Evolutionary conservation across 2,888 invertebrate species (phyloP), one percentile per base, ranked within the genome.

Genomic region (Eupithecia vulgata): DNA sequence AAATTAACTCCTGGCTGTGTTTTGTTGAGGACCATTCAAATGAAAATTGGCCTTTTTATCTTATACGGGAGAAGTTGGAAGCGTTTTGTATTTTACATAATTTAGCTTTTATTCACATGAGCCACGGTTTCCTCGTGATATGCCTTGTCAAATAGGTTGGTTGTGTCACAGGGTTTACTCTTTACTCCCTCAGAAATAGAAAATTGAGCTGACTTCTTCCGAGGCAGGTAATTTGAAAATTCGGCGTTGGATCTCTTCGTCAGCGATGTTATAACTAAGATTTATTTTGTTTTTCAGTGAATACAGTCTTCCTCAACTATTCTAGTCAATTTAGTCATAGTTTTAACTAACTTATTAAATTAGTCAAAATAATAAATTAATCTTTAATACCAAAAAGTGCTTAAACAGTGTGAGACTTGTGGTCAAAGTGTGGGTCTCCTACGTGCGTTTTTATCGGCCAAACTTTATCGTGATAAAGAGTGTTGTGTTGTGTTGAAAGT

Each of bases 251-350:
- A 25, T 13, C 1, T 57, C 8, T 8, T 25, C 21, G 25, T 57
- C 12, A 34, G 17, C 15, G 8, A 34, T 61, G 8, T 34, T 34
- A 5, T 34, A 61, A 61, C 15, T 34, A 2, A 12, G 57, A 13
- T 13, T 21, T 21, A 21, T 21, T 25, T 57, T 68, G 7, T 62
- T 45, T 78, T 76, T 30, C 74, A 79, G 78, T 73, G 64, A 66
- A 57, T 64, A 57, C 71, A 73, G 82, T 83, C 83, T 85, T 85
- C 85, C 82, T 71, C 76, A 83, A 74, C 48, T 71, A 81, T 82
- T 83, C 85, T 85, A 87, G 84, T 86, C 85, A 76, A 69, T 65
- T 77, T 74, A 72, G 67, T 67, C 80, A 77, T 81, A 76, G 71
- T 76, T 67, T 78, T 67, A 45, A 37, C 21, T n/a, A 70, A 72